These are phyloP conservation scores for Colinus virginianus DNA, from an alignment of 2,113 vertebrate genomes.

Conservation along the genomic window DNA sequence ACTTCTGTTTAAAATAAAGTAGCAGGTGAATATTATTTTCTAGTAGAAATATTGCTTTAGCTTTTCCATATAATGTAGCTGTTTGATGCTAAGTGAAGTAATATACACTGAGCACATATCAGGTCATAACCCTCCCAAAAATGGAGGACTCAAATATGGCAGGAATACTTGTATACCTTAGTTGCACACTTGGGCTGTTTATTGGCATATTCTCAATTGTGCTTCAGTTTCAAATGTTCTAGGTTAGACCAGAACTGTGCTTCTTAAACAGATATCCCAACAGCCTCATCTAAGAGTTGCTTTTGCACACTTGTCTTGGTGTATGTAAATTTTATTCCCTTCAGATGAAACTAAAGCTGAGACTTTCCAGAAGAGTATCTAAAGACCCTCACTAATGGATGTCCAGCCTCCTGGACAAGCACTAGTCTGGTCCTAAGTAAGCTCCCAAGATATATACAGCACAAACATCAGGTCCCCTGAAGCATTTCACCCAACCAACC, in stretches of 20 bases:
- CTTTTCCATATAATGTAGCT: neutral
- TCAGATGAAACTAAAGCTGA: neutral
- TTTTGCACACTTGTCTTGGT: neutral
- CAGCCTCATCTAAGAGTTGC: neutral
- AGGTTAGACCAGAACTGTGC: neutral
- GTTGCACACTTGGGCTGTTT: accelerated
- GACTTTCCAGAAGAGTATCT: neutral
- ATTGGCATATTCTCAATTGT: neutral
- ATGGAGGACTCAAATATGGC: neutral
- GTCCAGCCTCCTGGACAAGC: neutral
- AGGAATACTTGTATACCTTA: neutral
- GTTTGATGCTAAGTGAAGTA: neutral
- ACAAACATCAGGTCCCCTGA: neutral
- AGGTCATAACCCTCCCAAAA: neutral
- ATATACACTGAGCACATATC: neutral
- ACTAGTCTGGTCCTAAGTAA: neutral
- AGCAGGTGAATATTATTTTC: neutral
- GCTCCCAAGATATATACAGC: neutral
- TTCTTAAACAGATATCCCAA: neutral
- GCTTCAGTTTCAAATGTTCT: neutral
- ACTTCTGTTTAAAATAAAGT: neutral
- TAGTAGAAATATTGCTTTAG: neutral
- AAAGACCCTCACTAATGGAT: neutral
- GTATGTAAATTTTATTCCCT: neutral
- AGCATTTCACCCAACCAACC: neutral